Evolutionary conservation across 2,888 invertebrate genomes (phyloP).

Genomic region (Andrena trimmerana): DNA sequence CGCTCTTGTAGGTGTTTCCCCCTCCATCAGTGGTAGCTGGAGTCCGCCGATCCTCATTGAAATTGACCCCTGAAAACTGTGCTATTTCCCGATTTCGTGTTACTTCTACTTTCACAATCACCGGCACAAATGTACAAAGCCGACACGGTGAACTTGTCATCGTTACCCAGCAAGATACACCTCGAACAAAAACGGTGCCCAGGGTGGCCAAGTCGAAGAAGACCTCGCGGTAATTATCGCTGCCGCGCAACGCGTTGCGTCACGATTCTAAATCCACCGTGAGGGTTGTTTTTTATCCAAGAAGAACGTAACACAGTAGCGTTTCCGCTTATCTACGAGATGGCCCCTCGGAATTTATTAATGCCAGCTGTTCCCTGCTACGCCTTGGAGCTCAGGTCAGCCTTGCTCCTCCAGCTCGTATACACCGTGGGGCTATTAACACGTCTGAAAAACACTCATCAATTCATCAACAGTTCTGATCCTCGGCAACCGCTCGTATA

Average conservation of each 20-base stretch:
- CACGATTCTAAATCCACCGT: slow-evolving; percentile 13
- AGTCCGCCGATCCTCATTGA: no score
- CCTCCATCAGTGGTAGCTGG: no score
- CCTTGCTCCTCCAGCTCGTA: background rate
- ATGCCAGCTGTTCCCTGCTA: slow-evolving; percentile 42
- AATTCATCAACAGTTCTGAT: no score
- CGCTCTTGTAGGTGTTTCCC: no score
- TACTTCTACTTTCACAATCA: no score
- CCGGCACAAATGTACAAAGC: no score
- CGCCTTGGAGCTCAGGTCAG: background rate
- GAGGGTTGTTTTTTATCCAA: slow-evolving; percentile 1
- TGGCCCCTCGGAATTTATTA: slow-evolving; percentile 43
- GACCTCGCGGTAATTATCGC: background rate
- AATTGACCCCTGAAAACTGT: no score
- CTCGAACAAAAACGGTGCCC: background rate
- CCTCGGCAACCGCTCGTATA: background rate
- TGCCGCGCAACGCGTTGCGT: background rate
- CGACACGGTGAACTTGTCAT: no score
- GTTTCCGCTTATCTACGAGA: slow-evolving; percentile 51
- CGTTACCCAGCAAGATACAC: background rate
- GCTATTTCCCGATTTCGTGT: no score
- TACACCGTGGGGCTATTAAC: slow-evolving; percentile 11
- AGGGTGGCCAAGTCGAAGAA: background rate
- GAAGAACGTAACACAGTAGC: slow-evolving; percentile 10
- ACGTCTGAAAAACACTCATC: slow-evolving; percentile 3